phyloP scores from a whole-genome alignment of 2,888 invertebrate species.

The Calameuta filiformis region DNA sequence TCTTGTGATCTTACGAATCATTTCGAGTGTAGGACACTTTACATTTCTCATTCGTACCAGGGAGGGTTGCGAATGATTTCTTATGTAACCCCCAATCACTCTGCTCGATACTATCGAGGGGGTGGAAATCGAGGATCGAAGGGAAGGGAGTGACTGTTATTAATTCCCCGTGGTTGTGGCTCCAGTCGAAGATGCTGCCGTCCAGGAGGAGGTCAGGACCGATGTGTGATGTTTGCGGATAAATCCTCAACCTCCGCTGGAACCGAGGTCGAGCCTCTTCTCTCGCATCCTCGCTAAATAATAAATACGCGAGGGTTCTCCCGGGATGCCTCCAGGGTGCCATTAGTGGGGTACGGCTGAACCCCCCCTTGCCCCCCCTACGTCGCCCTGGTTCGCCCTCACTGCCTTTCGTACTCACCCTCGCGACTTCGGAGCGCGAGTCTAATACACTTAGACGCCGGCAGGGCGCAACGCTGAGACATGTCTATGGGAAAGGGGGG shows the following conservation, averaged over 20 bases:
- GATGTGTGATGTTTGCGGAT: constrained; percentile 55
- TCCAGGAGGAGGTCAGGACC: constrained; percentile 33
- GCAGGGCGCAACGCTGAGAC: constrained; percentile 37
- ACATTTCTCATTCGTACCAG: too few relatives aligned
- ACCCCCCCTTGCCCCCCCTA: not conserved
- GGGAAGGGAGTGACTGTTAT: constrained; percentile 17
- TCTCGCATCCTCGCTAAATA: constrained; percentile 57
- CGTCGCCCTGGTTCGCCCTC: constrained; percentile 13
- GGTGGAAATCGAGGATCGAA: too few relatives aligned
- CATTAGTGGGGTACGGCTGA: constrained; percentile 62
- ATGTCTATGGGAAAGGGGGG: constrained; percentile 43
- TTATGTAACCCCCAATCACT: too few relatives aligned
- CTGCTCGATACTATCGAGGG: too few relatives aligned
- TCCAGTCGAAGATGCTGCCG: constrained; percentile 22
- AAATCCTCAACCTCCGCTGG: constrained; percentile 44
- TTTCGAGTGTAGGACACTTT: too few relatives aligned
- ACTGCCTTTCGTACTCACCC: constrained; percentile 7
- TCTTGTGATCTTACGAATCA: too few relatives aligned
- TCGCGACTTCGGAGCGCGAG: constrained; percentile 43
- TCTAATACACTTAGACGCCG: constrained; percentile 61
- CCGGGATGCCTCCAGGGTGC: constrained; percentile 64
- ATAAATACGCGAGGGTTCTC: constrained; percentile 64
- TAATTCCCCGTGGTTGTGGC: constrained; percentile 36
- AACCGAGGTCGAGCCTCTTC: constrained; percentile 8
- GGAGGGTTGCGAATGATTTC: too few relatives aligned